Conservation (phyloP, 2,888 invertebrate genomes). For the Resseliella maxima region DNA sequence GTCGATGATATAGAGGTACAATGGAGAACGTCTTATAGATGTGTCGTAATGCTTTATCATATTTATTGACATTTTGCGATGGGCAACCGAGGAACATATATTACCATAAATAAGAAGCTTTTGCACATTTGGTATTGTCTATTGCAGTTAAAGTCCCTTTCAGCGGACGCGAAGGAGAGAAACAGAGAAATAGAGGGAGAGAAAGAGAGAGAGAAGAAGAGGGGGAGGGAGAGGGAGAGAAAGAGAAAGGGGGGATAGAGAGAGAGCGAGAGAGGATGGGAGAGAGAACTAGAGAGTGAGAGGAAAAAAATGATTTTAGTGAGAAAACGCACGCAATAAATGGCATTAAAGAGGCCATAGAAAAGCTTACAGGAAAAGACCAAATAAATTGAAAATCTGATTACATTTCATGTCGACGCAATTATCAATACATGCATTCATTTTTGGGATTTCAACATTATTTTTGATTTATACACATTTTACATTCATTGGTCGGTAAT, state of each 20-base stretch:
- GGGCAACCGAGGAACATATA: background rate
- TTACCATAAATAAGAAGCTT: background rate
- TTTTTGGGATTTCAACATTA: background rate
- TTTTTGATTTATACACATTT: background rate
- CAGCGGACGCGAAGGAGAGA: no score
- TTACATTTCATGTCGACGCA: background rate
- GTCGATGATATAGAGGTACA: background rate
- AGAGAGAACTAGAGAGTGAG: no score
- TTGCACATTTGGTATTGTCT: no score
- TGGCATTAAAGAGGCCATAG: background rate
- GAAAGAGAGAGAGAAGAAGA: no score
- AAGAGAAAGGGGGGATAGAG: no score
- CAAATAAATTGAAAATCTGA: background rate
- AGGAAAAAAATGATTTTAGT: background rate
- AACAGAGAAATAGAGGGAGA: no score
- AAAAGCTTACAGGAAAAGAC: background rate
- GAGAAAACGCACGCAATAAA: background rate
- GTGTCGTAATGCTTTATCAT: background rate
- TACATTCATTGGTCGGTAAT: background rate
- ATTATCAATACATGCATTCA: conserved; percentile 1
- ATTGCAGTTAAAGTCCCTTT: no score
- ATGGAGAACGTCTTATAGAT: background rate
- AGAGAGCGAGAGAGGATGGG: no score
- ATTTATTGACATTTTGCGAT: background rate
- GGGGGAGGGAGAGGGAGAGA: no score